Base-by-base conservation (phyloP, 2,888 invertebrate genomes). In the Odiellus spinosus region DNA sequence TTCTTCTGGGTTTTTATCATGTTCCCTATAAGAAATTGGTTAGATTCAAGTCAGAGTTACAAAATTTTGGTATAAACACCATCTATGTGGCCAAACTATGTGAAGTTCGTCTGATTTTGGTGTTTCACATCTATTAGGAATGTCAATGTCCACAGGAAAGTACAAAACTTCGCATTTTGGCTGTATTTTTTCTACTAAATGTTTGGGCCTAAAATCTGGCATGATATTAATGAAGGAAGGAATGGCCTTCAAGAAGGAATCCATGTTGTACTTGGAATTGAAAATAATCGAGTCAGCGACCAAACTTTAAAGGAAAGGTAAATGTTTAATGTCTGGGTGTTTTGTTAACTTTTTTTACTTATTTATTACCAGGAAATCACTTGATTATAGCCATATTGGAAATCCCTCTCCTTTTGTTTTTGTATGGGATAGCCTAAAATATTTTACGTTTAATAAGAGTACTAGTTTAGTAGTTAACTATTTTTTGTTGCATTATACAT, bases 371-470 rank as follows among this genome's bases (percentile, higher is more conserved):
- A 74, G 12, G 80, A 74, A 34, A 76, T 65, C 42, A 82, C 76
- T 65, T 82, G 78, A 65, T 81, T 82, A 53, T 80, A 76, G 2
- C 80, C 79, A 65, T 76, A 82, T 61, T 82, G 81, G 54, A 79
- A 77, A 62, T 82, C 81, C 50, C 80, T 66, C 39, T 76, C 72
- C 58, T 79, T 75, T 1, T 73, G 69, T 47, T 75, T 70, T 42
- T 73, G 69, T 12, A 77, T 73, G 1, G 82, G 81, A 65, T 81
- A 82, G 1, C 75, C 70, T 26, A 26, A 26, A 26, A 26, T 26
- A 8, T 26, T 26, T 6, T n/a, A n/a, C n/a, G 8, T 26, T 26
- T 26, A 26, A 26, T 26, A n/a, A n/a, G 26, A 26, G 26, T 26
- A 26, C 26, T 26, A 26, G 8, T 26, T n/a, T n/a, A n/a, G n/a